phyloP scores from a whole-genome alignment of 2,888 invertebrate genomes.

The Leptopilina drosophilae region DNA sequence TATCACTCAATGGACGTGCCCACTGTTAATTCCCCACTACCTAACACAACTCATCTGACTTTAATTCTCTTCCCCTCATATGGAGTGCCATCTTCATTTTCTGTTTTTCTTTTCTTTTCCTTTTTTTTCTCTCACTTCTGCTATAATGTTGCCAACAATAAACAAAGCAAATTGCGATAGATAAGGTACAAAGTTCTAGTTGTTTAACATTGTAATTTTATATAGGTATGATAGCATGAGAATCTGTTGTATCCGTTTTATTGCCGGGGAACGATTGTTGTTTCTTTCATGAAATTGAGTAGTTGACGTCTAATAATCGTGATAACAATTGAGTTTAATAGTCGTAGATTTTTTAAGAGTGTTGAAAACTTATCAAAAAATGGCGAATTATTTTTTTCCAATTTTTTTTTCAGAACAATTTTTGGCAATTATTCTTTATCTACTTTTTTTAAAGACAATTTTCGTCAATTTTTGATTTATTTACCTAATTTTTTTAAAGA shows the following conservation, averaged over 20 bases:
- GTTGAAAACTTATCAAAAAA: too few species aligned
- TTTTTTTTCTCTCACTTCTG: slow-evolving; percentile 43
- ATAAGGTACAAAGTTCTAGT: slow-evolving; percentile 63
- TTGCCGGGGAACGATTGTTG: not conserved
- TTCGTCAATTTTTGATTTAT: too few species aligned
- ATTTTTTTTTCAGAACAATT: too few species aligned
- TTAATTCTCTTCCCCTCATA: slow-evolving; percentile 38
- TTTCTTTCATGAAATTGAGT: slow-evolving; percentile 32
- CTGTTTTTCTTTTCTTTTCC: slow-evolving; percentile 16
- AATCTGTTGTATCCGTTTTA: slow-evolving; percentile 5
- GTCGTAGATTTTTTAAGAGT: slow-evolving; percentile 7
- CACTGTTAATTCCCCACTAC: slow-evolving; percentile 63
- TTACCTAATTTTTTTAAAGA: too few species aligned
- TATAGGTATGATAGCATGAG: slow-evolving; percentile 24
- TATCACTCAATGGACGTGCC: slow-evolving; percentile 64
- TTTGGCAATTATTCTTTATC: too few species aligned
- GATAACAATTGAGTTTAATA: slow-evolving; percentile 32
- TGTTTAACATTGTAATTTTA: not conserved
- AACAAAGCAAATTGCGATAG: slow-evolving; percentile 58
- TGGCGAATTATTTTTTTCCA: too few species aligned
- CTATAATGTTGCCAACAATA: slow-evolving; percentile 12
- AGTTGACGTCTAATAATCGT: slow-evolving; percentile 8
- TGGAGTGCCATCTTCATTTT: slow-evolving; percentile 28
- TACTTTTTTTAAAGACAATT: too few species aligned
- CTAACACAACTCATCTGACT: slow-evolving; percentile 26